phyloP scores from a whole-genome alignment of 2,888 invertebrate genomes.

The Cybosia mesomella region DNA sequence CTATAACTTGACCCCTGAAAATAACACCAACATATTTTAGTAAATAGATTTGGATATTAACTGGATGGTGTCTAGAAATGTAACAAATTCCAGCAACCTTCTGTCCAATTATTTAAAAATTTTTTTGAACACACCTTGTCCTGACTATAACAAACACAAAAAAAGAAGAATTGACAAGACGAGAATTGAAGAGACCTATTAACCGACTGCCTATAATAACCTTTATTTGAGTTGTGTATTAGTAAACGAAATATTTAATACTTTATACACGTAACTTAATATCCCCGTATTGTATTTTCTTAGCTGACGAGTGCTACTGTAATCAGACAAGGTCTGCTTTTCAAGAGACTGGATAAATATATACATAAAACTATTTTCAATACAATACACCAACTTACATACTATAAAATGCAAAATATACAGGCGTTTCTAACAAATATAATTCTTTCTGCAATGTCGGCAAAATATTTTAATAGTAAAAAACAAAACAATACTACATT shows the following conservation, averaged over 20 bases:
- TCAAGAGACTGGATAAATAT: neutral
- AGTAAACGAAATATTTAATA: neutral
- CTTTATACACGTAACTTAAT: no score
- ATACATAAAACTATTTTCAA: neutral
- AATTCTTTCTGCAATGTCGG: neutral
- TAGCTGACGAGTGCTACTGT: neutral
- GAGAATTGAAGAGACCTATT: neutral
- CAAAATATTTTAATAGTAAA: neutral
- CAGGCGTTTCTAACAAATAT: neutral
- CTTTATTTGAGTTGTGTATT: neutral
- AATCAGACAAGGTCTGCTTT: neutral
- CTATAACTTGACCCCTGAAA: slow-evolving; percentile 74
- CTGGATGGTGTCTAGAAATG: no score
- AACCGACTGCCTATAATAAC: neutral
- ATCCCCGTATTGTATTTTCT: neutral
- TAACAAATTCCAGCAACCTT: no score
- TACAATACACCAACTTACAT: neutral
- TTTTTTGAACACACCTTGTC: no score
- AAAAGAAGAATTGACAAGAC: neutral
- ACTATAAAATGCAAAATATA: neutral
- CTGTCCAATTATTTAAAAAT: no score
- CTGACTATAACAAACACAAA: no score
- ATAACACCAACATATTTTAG: neutral
- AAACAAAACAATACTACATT: neutral
- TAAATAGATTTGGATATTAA: no score